phyloP scores from a whole-genome alignment of 2,113 vertebrate species.

The Pongo pygmaeus region DNA sequence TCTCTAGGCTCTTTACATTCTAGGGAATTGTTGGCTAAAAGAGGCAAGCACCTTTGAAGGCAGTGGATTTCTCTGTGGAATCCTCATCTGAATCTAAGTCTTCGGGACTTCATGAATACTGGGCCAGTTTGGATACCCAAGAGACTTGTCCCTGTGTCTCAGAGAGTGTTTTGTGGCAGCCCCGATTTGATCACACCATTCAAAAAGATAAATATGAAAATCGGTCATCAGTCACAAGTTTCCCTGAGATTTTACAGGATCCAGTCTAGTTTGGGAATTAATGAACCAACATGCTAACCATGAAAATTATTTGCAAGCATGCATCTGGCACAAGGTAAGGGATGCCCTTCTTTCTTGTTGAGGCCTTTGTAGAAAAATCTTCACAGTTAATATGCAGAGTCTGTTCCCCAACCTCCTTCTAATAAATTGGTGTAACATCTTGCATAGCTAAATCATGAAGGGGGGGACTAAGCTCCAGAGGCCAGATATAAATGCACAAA shows the following conservation, averaged over 20 bases:
- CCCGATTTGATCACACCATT: too few species aligned
- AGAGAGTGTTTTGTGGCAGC: not conserved
- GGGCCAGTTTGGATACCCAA: not conserved
- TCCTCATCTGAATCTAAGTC: not conserved
- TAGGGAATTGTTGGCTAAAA: not conserved
- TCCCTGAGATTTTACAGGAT: not conserved
- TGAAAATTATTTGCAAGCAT: conserved; percentile 46
- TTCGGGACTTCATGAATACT: accelerated
- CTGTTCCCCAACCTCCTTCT: conserved; percentile 55
- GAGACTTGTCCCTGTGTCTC: not conserved
- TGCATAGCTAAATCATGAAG: conserved; percentile 66
- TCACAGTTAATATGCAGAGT: conserved; percentile 57
- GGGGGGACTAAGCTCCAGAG: conserved; percentile 55
- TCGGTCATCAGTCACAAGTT: not conserved
- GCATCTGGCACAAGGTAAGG: conserved; percentile 37
- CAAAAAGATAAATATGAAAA: not conserved
- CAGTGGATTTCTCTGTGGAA: not conserved
- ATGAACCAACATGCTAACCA: accelerated
- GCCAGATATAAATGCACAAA: conserved; percentile 69
- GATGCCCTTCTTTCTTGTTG: conserved; percentile 33
- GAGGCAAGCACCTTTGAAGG: accelerated
- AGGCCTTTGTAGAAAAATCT: conserved; percentile 53
- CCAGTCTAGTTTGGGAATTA: not conserved
- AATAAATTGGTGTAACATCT: conserved; percentile 70
- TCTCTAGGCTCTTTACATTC: not conserved